Conservation (phyloP, 2,113 vertebrate species). For the Callopanchax toddi region DNA sequence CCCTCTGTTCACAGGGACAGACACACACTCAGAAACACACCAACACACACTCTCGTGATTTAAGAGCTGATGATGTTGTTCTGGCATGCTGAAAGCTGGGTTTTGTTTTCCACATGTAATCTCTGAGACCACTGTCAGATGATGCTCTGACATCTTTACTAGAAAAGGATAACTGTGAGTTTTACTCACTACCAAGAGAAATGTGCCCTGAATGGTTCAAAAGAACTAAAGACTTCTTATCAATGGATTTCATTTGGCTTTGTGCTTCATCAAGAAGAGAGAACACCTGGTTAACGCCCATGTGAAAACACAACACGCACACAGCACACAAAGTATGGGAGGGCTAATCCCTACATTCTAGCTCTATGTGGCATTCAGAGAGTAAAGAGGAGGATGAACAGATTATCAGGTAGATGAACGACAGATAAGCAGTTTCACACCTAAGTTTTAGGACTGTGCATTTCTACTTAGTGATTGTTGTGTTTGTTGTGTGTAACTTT, state of each 20-base stretch:
- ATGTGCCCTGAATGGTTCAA: neutral
- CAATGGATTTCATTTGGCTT: too few species aligned
- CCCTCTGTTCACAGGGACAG: conserved; percentile 84
- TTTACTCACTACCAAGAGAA: neutral
- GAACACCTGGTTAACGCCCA: conserved; percentile 74
- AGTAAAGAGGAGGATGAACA: too few species aligned
- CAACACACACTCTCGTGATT: too few species aligned
- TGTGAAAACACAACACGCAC: conserved; percentile 93
- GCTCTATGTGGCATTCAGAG: conserved; percentile 63
- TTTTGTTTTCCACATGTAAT: neutral
- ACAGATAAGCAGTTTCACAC: conserved; percentile 75
- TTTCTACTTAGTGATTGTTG: neutral
- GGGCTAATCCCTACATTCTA: conserved; percentile 73
- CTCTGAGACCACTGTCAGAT: neutral
- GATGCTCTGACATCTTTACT: neutral
- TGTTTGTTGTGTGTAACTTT: conserved; percentile 34
- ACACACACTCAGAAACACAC: neutral
- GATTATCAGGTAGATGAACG: conserved; percentile 82
- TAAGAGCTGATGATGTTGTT: conserved; percentile 21
- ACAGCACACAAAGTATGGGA: conserved; percentile 78
- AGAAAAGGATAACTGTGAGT: neutral
- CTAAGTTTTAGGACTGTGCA: conserved; percentile 7
- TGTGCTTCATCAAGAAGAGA: neutral
- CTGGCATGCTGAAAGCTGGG: conserved; percentile 34
- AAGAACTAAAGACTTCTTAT: neutral